Evolutionary conservation across 2,113 vertebrate species (phyloP).

Genomic region (Hippocampus zosterae): DNA sequence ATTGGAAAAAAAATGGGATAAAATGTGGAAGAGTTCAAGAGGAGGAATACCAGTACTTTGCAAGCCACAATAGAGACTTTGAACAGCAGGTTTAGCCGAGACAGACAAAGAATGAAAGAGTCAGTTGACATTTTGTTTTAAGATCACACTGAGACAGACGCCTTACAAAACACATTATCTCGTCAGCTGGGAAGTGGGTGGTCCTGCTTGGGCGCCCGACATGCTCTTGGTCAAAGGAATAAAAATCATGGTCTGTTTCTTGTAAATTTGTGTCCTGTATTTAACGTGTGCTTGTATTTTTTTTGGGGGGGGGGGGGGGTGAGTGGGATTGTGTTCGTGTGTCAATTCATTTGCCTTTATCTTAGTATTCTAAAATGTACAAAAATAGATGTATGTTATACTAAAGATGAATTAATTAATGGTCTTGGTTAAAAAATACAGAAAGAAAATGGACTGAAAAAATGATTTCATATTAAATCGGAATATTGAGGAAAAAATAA

Average conservation of each 20-base stretch:
- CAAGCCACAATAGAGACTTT: not conserved
- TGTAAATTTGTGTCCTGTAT: too few relatives aligned
- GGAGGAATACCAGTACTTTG: not conserved
- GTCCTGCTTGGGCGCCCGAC: conserved; percentile 18
- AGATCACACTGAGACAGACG: conserved; percentile 18
- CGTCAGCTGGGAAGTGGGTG: conserved; percentile 53
- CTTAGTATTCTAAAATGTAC: too few relatives aligned
- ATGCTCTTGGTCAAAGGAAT: conserved; percentile 32
- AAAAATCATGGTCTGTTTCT: conserved; percentile 11
- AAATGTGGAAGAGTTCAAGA: not conserved
- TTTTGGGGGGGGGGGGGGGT: too few relatives aligned
- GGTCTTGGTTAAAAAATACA: too few relatives aligned
- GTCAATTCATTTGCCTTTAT: too few relatives aligned
- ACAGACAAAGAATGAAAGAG: conserved; percentile 17
- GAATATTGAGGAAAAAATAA: too few relatives aligned
- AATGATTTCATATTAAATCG: too few relatives aligned
- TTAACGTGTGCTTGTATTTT: too few relatives aligned
- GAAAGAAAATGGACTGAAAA: too few relatives aligned
- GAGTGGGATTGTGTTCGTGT: too few relatives aligned
- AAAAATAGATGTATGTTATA: too few relatives aligned
- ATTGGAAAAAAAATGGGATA: not conserved
- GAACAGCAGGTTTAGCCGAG: not conserved
- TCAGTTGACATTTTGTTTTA: conserved; percentile 25
- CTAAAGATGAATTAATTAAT: too few relatives aligned
- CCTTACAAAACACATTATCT: conserved; percentile 29